These are phyloP conservation scores for Dendrolimus punctatus DNA, from an alignment of 1,140 invertebrate genomes.

Conservation along the genomic window DNA sequence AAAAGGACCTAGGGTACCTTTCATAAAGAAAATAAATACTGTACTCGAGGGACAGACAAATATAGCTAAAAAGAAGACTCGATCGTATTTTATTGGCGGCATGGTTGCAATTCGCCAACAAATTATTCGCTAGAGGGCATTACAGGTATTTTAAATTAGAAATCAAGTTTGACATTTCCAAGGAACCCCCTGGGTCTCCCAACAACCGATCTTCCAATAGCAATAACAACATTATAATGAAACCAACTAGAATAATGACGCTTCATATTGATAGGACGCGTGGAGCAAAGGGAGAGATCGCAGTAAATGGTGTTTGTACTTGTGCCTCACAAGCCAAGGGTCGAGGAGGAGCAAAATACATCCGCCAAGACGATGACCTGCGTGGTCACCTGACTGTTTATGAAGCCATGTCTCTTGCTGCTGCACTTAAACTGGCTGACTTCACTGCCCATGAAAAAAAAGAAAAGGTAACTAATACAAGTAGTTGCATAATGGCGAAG, in stretches of 20 bases:
- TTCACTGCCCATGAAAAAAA: conserved; percentile 75
- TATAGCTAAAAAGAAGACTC: too few species aligned
- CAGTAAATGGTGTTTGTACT: conserved; percentile 63
- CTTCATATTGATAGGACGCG: conserved; percentile 49
- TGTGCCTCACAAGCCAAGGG: conserved; percentile 46
- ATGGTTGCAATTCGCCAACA: too few species aligned
- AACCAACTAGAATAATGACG: not conserved
- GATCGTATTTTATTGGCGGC: too few species aligned
- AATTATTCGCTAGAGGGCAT: too few species aligned
- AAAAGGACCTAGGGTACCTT: too few species aligned
- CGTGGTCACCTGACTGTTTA: conserved; percentile 86
- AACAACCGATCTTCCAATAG: too few species aligned
- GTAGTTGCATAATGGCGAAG: not conserved
- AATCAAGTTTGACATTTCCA: too few species aligned
- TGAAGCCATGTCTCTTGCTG: conserved; percentile 87
- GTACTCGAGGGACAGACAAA: too few species aligned
- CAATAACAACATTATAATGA: too few species aligned
- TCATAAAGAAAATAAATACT: too few species aligned
- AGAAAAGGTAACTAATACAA: conserved; percentile 50
- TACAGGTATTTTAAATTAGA: too few species aligned
- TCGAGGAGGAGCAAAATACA: conserved; percentile 77
- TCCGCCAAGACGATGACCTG: conserved; percentile 91
- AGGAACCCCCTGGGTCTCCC: too few species aligned
- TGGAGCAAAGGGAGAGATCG: conserved; percentile 69
- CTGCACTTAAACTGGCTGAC: conserved; percentile 86